Base-by-base conservation (phyloP, 2,797 vertebrate genomes). In the Enteromius fasciolatus region DNA sequence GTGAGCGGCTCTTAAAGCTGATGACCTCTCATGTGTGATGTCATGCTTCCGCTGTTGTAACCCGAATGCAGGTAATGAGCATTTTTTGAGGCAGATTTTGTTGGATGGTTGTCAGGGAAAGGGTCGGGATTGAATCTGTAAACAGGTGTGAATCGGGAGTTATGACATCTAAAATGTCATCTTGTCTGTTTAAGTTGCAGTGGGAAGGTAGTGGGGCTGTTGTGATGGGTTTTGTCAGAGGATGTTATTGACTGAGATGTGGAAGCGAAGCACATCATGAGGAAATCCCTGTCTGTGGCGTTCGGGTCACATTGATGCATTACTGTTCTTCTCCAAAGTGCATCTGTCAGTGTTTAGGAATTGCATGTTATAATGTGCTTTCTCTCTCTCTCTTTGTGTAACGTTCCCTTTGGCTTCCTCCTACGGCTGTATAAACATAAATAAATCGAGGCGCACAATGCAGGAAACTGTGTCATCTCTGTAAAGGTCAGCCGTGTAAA, bases 401-500 rank as follows among this genome's bases (percentile, higher is more conserved):
- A 28, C 41, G 12, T 50, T 85, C n/a, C n/a, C 12, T 82, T 52
- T 78, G 25, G 78, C 61, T 68, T 74, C 36, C 44, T 50, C 41
- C 48, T 66, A 28, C 31, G 46, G 74, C 17, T 59, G 70, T 67
- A 18, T 72, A 70, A 73, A 68, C 50, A 39, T 41, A 78, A 81
- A 83, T 68, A 84, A 77, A 84, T 59, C 33, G 63, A 2, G 1
- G 74, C 15, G 25, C 50, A 66, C 48, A 84, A 64, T 75, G 75
- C 64, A 70, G 39, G 11, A 59, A 81, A 73, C 76, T 17, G 73
- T 84, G 81, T 78, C 76, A 44, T 66, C 50, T 41, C 59, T 48
- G 4, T 78, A 85, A 86, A 84, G 83, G 87, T 86, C 83, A 86
- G 48, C 18, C 20, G 8, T 46, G 23, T 67, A 80, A 75, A 81